Conservation (phyloP, 2,797 vertebrate genomes). For the Tokudaia muenninki region DNA sequence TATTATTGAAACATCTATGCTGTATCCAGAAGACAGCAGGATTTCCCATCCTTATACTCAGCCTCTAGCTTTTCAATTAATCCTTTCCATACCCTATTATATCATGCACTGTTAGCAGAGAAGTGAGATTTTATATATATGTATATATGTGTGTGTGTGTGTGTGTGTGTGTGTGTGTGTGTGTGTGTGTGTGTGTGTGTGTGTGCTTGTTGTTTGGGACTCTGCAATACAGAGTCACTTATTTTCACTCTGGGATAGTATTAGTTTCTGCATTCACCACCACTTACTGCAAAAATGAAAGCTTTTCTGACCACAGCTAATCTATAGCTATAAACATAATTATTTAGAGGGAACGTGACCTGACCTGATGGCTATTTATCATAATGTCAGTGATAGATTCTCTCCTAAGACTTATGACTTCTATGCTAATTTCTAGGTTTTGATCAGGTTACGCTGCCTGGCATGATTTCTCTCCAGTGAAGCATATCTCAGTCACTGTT, state of each 20-base stretch:
- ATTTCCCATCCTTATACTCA: background rate
- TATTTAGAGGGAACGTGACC: background rate
- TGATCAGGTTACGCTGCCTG: background rate
- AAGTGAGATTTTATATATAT: too few species aligned
- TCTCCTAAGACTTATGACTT: background rate
- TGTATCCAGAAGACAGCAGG: background rate
- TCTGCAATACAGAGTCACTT: background rate
- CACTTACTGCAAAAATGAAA: background rate
- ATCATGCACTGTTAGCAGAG: too few species aligned
- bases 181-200: too few species aligned
- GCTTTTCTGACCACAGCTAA: background rate
- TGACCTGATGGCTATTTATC: background rate
- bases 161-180: too few species aligned
- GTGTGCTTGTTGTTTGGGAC: background rate
- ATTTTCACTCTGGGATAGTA: background rate
- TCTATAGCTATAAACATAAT: too few species aligned
- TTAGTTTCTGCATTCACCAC: background rate
- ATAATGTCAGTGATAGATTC: background rate
- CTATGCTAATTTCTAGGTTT: background rate
- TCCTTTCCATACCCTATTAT: background rate
- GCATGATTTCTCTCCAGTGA: background rate
- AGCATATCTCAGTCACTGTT: background rate
- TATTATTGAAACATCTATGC: background rate
- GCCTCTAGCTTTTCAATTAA: background rate
- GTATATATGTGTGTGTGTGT: too few species aligned